Conservation (phyloP, 2,797 vertebrate genomes). For the Nyctibius grandis region DNA sequence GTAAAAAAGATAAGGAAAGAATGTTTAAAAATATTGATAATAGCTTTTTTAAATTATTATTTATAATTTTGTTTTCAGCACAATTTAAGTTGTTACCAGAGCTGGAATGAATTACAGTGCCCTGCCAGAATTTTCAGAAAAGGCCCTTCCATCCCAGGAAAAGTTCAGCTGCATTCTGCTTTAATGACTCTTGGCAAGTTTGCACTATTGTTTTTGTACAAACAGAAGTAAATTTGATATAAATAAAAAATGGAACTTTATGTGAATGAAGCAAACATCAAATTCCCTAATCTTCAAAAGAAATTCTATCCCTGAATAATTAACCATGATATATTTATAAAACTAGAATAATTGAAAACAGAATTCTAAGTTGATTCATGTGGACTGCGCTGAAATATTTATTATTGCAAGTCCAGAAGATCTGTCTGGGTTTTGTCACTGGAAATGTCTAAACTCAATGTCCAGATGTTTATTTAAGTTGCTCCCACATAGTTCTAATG, state of each 20-base stretch:
- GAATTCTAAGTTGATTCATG: slow-evolving; percentile 88
- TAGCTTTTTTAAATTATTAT: background rate
- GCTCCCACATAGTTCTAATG: slow-evolving; percentile 85
- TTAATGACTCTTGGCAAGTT: slow-evolving; percentile 74
- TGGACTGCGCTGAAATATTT: slow-evolving; percentile 86
- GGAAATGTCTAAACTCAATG: slow-evolving; percentile 85
- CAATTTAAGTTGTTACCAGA: background rate
- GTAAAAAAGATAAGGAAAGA: background rate
- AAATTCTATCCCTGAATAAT: slow-evolving; percentile 88
- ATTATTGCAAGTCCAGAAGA: slow-evolving; percentile 88
- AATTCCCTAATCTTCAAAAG: slow-evolving; percentile 81
- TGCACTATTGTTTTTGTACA: slow-evolving; percentile 73
- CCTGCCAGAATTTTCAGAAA: slow-evolving; percentile 40
- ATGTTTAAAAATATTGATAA: background rate
- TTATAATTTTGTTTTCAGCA: background rate
- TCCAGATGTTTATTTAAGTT: slow-evolving; percentile 88
- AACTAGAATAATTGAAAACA: slow-evolving; percentile 97
- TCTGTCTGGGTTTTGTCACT: slow-evolving; percentile 90
- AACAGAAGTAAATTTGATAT: slow-evolving; percentile 75
- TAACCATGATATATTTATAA: slow-evolving; percentile 90
- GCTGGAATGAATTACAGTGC: slow-evolving; percentile 14
- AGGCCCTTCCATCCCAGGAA: slow-evolving; percentile 30
- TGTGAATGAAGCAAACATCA: slow-evolving; percentile 75
- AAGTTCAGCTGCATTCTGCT: slow-evolving; percentile 66
- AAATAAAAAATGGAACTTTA: slow-evolving; percentile 77